Base-by-base conservation (phyloP, 2,797 vertebrate genomes). In the Cuniculus paca region DNA sequence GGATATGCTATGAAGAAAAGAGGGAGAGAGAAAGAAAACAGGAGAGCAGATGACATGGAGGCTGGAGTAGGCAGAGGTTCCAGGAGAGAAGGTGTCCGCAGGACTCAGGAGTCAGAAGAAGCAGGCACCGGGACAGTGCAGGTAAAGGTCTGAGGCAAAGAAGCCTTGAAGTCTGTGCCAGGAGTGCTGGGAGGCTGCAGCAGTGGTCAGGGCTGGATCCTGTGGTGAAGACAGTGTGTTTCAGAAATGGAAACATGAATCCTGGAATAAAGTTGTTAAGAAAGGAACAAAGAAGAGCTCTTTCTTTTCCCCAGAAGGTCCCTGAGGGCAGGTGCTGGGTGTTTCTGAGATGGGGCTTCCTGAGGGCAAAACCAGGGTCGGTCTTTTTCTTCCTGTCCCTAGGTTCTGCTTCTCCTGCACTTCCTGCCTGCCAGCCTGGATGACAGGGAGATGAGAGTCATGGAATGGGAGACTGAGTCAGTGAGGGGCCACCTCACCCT, bases 401-500 rank as follows among this genome's bases (percentile, higher is more conserved):
- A 45, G 85, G 78, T 45, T 80, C 63, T 68, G 28, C 28, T 63
- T 39, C 77, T 61, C 68, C 9, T 3, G 78, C 1, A 26, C 48
- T 17, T 26, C 61, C 54, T 61, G 24, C 60, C 54, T 1, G 28
- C 50, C n/a, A 65, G 60, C 65, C 80, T 20, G 42, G 78, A 39
- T 1, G 48, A 87, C 34, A 34, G 34, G 90, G 81, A 88, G 90
- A 50, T 77, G 52, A 65, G 1, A 48, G 11, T 54, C 26, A 28
- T 14, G 48, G 61, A 80, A 16, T 0, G 3, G 20, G 70, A 92
- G 92, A 90, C 12, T 70, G 75, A 58, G 89, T 92, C 94, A 93
- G 93, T 85, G 92, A 89, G 91, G 20, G 28, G 74, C 79, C 26
- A 6, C 79, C 91, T 70, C 78, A 39, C 60, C 77, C 79, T 34